phyloP scores from a whole-genome alignment of 2,888 invertebrate genomes.

The Tigriopus californicus region DNA sequence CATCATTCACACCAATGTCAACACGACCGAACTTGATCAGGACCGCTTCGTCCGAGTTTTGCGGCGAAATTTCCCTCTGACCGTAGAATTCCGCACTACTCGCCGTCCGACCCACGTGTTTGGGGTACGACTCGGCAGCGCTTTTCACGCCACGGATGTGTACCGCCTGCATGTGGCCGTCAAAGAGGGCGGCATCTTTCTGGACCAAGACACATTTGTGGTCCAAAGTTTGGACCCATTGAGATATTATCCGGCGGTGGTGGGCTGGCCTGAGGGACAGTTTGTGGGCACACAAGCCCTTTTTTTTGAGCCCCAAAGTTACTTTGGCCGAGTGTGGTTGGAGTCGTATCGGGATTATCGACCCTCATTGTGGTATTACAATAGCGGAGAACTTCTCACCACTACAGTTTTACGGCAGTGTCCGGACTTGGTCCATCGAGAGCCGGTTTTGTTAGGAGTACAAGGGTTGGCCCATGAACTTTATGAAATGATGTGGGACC shows the following conservation, averaged over 20 bases:
- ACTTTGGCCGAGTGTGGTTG: conserved; percentile 11
- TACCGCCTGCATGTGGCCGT: conserved; percentile 21
- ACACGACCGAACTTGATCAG: too few species aligned
- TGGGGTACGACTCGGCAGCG: conserved; percentile 21
- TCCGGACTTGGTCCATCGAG: conserved; percentile 7
- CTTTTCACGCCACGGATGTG: conserved; percentile 23
- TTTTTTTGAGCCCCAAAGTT: background rate
- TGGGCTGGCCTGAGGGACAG: conserved; percentile 21
- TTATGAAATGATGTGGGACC: background rate
- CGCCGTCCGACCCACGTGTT: conserved; percentile 21
- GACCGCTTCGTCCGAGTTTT: too few species aligned
- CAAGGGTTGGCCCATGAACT: conserved; percentile 3
- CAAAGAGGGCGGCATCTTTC: conserved; percentile 22
- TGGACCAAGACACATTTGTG: conserved; percentile 22
- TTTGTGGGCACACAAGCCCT: conserved; percentile 19
- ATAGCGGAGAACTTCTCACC: conserved; percentile 12
- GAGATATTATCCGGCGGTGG: conserved; percentile 21
- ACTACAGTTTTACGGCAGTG: background rate
- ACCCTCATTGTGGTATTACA: conserved; percentile 13
- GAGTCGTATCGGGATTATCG: conserved; percentile 10
- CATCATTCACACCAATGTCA: background rate
- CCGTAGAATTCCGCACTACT: background rate
- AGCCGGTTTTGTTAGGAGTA: conserved; percentile 3
- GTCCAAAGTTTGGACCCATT: conserved; percentile 21
- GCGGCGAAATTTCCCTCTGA: background rate